A percentile compares a stretch with the other conserved stretches of the same genome.
These are phyloP conservation scores for Plectrocnemia conspersa DNA, from an alignment of 1,140 invertebrate genomes.

Conservation along the genomic window DNA sequence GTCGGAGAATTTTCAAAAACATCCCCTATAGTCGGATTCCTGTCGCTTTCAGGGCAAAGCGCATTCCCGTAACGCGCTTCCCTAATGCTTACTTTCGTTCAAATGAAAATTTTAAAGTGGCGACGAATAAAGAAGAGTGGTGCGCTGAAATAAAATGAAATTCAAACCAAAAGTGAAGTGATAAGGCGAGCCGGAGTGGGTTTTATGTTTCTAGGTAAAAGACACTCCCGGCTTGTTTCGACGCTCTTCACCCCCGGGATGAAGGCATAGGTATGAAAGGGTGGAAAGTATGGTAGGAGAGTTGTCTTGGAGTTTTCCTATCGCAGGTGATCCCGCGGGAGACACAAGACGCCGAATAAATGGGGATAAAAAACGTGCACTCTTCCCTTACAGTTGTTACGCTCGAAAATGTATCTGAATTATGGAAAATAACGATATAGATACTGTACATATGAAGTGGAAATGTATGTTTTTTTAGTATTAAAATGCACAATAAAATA, in stretches of 20 bases:
- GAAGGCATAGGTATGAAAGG: too few relatives aligned
- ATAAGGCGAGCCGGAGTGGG: conserved; percentile 21
- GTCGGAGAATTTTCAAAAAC: too few relatives aligned
- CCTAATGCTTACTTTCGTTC: conserved; percentile 15
- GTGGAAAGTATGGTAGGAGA: too few relatives aligned
- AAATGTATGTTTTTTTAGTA: too few relatives aligned
- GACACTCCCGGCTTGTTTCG: too few relatives aligned
- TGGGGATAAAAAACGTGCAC: conserved; percentile 24
- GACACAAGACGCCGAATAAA: conserved; percentile 20
- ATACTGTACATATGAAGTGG: too few relatives aligned
- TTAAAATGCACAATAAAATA: too few relatives aligned
- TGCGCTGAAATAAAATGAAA: conserved; percentile 27
- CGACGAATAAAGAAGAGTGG: conserved; percentile 26
- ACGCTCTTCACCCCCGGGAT: too few relatives aligned
- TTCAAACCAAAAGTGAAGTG: conserved; percentile 33
- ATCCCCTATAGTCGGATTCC: neutral
- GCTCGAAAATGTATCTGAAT: conserved; percentile 3
- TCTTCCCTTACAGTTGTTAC: conserved; percentile 10
- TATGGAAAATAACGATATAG: conserved; percentile 2
- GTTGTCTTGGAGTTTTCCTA: conserved; percentile 7
- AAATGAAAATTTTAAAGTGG: conserved; percentile 33
- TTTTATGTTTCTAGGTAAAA: conserved; percentile 20
- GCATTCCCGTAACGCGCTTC: conserved; percentile 5
- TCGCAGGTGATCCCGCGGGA: conserved; percentile 24
- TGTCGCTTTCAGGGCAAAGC: neutral